These are phyloP conservation scores for Hyphantria cunea DNA, from an alignment of 1,140 invertebrate species.

Conservation along the genomic window DNA sequence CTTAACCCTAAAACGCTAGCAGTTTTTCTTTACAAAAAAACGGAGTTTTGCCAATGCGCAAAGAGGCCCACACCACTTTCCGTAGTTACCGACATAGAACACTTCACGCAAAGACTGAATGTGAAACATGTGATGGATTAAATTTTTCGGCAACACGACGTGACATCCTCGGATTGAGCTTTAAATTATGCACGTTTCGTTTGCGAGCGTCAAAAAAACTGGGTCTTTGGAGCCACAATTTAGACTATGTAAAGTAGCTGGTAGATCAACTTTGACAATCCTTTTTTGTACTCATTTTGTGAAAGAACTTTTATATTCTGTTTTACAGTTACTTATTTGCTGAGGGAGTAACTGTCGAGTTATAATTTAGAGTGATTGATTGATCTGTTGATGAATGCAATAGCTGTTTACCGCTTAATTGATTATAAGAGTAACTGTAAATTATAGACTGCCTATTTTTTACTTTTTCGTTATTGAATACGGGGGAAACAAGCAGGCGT, in stretches of 20 bases:
- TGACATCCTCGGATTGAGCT: conserved; percentile 42
- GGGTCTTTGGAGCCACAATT: conserved; percentile 10
- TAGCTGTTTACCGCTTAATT: too few species aligned
- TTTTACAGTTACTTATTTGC: not conserved
- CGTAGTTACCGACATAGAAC: conserved; percentile 28
- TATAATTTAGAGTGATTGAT: too few species aligned
- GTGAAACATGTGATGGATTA: conserved; percentile 51
- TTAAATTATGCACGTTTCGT: conserved; percentile 49
- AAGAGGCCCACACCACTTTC: conserved; percentile 3
- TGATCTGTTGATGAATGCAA: too few species aligned
- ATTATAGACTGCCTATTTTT: too few species aligned
- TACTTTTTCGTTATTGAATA: too few species aligned
- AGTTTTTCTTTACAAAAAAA: too few species aligned
- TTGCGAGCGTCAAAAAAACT: conserved; percentile 27
- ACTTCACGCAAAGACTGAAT: conserved; percentile 27
- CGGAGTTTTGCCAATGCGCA: not conserved
- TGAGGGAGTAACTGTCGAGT: too few species aligned
- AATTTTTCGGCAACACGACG: conserved; percentile 49
- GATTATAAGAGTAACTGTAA: too few species aligned
- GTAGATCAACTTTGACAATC: conserved; percentile 20
- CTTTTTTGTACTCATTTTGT: not conserved
- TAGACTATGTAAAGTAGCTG: conserved; percentile 21
- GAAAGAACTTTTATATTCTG: not conserved
- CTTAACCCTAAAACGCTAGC: too few species aligned
- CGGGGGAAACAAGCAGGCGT: too few species aligned